phyloP scores from a whole-genome alignment of 1,140 invertebrate genomes.

The Neodiprion virginianus region DNA sequence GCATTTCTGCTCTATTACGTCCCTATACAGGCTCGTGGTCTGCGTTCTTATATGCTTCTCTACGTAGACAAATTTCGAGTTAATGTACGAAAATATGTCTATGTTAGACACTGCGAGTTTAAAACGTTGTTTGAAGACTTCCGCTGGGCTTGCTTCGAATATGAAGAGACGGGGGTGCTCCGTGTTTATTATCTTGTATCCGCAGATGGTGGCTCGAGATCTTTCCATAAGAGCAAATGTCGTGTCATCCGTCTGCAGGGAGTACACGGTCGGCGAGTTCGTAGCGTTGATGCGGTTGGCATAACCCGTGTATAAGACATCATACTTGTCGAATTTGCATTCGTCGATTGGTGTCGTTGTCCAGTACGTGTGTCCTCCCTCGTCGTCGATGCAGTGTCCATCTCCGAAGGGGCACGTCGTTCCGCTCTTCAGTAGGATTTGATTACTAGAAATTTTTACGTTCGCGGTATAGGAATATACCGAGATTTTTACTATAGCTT shows the following conservation, averaged over 20 bases:
- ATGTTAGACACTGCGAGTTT: slow-evolving; percentile 1
- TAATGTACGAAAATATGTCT: slow-evolving; percentile 29
- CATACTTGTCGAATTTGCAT: slow-evolving; percentile 12
- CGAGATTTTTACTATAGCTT: slow-evolving; percentile 4
- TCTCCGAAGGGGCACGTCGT: slow-evolving; percentile 12
- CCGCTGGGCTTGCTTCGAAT: background rate
- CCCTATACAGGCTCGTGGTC: slow-evolving; percentile 22
- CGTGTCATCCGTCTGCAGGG: background rate
- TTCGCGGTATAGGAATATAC: background rate
- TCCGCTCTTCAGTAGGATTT: slow-evolving; percentile 20
- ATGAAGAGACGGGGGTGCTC: slow-evolving; percentile 20
- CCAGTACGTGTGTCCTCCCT: slow-evolving; percentile 31
- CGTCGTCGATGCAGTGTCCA: slow-evolving; percentile 20
- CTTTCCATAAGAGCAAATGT: slow-evolving; percentile 14
- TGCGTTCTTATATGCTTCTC: slow-evolving; percentile 29
- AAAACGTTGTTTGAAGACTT: background rate
- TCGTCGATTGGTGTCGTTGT: background rate
- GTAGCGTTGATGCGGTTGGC: background rate
- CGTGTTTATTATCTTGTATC: slow-evolving; percentile 8
- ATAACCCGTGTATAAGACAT: slow-evolving; percentile 13
- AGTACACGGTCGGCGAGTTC: background rate
- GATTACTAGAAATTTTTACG: slow-evolving; percentile 10
- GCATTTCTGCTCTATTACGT: slow-evolving; percentile 29
- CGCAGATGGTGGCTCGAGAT: slow-evolving; percentile 1
- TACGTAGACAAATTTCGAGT: slow-evolving; percentile 36